Conservation (phyloP, 2,797 vertebrate species). For the Crenichthys baileyi region DNA sequence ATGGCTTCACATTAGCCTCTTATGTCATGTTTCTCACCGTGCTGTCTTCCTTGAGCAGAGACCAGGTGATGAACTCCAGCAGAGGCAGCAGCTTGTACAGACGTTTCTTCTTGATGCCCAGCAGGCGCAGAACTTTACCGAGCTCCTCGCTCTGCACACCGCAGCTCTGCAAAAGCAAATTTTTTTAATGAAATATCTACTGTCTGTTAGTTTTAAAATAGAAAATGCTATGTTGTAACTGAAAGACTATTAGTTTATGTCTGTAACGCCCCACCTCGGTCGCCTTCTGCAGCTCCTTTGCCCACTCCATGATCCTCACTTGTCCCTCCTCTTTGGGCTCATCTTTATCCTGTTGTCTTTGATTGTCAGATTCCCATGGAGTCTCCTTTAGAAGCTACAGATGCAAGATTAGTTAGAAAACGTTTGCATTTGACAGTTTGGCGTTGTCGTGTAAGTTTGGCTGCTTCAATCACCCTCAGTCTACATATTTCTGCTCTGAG, state of each 20-base stretch:
- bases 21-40: slow-evolving; percentile 53
- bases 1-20: not conserved
- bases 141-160: slow-evolving; percentile 74
- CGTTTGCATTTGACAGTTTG: not conserved
- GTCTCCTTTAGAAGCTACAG: slow-evolving; percentile 62
- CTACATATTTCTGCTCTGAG: rapidly evolving
- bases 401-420: not conserved
- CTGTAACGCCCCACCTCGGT: slow-evolving; percentile 70
- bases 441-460: not conserved
- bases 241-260: not conserved
- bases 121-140: slow-evolving; percentile 61
- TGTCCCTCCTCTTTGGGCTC: slow-evolving; percentile 48
- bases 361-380: slow-evolving; percentile 30
- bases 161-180: slow-evolving; percentile 63
- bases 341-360: slow-evolving; percentile 23
- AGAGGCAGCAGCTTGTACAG: slow-evolving; percentile 76
- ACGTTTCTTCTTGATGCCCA: slow-evolving; percentile 78
- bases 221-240: not conserved
- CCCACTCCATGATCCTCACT: slow-evolving; percentile 76
- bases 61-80: slow-evolving; percentile 86
- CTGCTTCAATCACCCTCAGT: not conserved
- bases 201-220: not conserved
- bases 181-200: not conserved
- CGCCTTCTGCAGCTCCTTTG: slow-evolving; percentile 76
- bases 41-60: slow-evolving; percentile 79